Base-by-base conservation (phyloP, 2,113 vertebrate genomes). In the Rhabdomys dilectus region DNA sequence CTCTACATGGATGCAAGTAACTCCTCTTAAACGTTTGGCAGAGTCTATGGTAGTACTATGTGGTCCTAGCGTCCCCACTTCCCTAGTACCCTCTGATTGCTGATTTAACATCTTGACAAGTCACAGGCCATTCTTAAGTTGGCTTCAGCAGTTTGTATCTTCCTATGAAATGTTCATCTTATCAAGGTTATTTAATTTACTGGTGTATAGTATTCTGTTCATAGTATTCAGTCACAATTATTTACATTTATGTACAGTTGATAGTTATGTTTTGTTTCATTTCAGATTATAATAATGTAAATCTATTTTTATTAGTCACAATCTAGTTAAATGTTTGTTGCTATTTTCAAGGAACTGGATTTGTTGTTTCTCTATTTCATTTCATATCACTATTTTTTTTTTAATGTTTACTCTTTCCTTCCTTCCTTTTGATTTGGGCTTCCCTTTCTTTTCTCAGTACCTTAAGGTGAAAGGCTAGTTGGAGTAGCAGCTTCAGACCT, bases 351-450 rank as follows among this genome's bases (percentile, higher is more conserved):
- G 91, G 48, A 96, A 88, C 3, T 84, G 15, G 39, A 45, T 86
- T 86, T 91, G 29, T 94, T 88, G 24, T 68, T 95, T 88, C 78
- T 51, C 39, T 64, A 45, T 58, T 91, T 13, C 24, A 68, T 78
- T 95, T 86, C 31, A 75, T 68, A 58, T 78, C 16, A 93, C n/a
- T 72, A 87, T 51, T 80, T 90, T 89, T n/a, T 89, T 70, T 82
- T 24, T 86, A 90, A 84, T 88, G 60, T 95, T 76, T 80, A 88
- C 93, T n/a, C 96, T 60, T 89, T 88, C 9, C 36, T 42, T 86
- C 60, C 13, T 81, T 53, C 29, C 42, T 82, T 93, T 82, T 36
- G 24, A 72, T 56, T 91, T 81, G 31, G 17, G 7, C 91, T 84
- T 97, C 36, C 7, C 56, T 60, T 62, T 94, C 42, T 60, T 85